phyloP scores from a whole-genome alignment of 2,113 vertebrate genomes.

The Zapornia atra region DNA sequence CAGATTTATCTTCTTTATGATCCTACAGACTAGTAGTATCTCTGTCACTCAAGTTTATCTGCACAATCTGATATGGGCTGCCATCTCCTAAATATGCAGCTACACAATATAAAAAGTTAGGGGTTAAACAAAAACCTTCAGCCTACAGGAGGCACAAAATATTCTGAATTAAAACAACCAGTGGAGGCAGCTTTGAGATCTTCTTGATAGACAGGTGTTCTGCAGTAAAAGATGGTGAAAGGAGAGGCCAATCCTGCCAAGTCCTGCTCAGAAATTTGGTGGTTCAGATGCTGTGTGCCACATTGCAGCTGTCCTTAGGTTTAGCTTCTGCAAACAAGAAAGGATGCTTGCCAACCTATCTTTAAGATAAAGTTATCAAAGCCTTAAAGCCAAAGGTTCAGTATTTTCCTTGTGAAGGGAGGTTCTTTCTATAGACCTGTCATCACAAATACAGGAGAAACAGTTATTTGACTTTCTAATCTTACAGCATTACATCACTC shows the following conservation, averaged over 20 bases:
- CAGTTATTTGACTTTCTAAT: not conserved
- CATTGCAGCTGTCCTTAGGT: not conserved
- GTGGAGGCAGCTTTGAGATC: not conserved
- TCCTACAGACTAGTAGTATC: not conserved
- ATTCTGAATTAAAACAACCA: not conserved
- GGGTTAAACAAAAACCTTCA: not conserved
- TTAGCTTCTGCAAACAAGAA: not conserved
- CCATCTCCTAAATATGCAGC: not conserved
- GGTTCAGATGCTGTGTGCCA: not conserved
- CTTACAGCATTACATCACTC: not conserved
- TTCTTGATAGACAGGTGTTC: not conserved
- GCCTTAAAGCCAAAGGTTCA: not conserved
- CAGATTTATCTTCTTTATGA: not conserved
- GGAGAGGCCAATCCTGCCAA: not conserved
- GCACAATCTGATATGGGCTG: not conserved
- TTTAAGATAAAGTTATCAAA: not conserved
- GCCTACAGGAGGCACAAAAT: not conserved
- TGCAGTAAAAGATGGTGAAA: not conserved
- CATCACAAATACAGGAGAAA: not conserved
- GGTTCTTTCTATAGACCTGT: not conserved
- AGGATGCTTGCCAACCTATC: not conserved
- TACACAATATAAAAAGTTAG: not conserved
- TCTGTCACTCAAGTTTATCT: slow-evolving; percentile 2
- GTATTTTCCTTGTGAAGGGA: not conserved
- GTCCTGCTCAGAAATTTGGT: not conserved